Evolutionary conservation across 2,888 invertebrate genomes (phyloP).

Genomic region (Portevinia maculata): DNA sequence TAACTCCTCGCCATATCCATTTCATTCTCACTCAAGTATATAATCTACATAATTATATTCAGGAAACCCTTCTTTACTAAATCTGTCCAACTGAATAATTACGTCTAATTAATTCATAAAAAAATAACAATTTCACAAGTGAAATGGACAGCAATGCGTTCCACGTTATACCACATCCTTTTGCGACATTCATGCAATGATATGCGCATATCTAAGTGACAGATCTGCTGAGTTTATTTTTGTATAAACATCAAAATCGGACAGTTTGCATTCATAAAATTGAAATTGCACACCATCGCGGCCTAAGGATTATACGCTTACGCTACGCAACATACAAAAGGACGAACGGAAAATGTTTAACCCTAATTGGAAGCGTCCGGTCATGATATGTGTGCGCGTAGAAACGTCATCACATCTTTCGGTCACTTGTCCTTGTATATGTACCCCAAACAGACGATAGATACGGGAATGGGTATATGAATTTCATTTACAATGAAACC

Average conservation of each 20-base stretch:
- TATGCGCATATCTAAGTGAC: constrained; percentile 80
- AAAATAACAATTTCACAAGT: constrained; percentile 26
- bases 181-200: constrained; percentile 68
- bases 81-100: constrained; percentile 62
- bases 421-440: neutral
- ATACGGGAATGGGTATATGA: no score
- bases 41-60: constrained; percentile 46
- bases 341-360: constrained; percentile 69
- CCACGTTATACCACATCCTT: constrained; percentile 78
- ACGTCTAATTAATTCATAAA: constrained; percentile 68
- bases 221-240: constrained; percentile 79
- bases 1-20: neutral
- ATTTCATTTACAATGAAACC: constrained; percentile 69
- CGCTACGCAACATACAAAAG: constrained; percentile 31
- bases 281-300: constrained; percentile 68
- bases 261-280: constrained; percentile 68
- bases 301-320: constrained; percentile 36
- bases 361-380: constrained; percentile 75
- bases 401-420: constrained; percentile 45
- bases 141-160: constrained; percentile 75
- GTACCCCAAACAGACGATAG: constrained; percentile 45
- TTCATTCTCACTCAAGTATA: constrained; percentile 20
- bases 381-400: constrained; percentile 47
- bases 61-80: constrained; percentile 24
- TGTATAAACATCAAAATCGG: constrained; percentile 71